phyloP scores from a whole-genome alignment of 2,888 invertebrate genomes.

The Ormyrus labotus region DNA sequence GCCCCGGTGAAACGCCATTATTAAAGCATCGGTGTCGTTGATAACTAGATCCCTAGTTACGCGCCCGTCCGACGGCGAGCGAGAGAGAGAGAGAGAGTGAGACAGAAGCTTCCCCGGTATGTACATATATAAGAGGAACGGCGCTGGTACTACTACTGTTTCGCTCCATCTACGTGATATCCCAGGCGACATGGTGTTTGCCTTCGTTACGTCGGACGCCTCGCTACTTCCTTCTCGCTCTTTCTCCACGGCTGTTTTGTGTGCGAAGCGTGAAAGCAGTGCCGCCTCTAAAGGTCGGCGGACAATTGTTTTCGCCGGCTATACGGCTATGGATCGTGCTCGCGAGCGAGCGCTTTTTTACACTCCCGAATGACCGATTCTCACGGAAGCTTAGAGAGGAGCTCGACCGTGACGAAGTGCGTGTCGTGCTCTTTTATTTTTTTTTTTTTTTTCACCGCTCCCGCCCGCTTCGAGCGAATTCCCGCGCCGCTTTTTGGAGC shows the following conservation, averaged over 20 bases:
- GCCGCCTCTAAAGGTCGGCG: neutral
- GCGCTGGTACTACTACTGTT: neutral
- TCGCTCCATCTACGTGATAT: conserved; percentile 25
- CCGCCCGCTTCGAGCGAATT: too few relatives aligned
- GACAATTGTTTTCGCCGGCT: conserved; percentile 1
- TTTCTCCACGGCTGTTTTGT: conserved; percentile 23
- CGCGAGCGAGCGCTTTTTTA: neutral
- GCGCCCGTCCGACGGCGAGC: neutral
- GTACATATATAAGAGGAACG: neutral
- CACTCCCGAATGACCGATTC: neutral
- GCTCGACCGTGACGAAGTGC: neutral
- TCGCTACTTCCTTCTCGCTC: neutral
- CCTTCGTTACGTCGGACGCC: conserved; percentile 46
- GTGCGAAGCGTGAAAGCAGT: neutral
- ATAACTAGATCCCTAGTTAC: conserved; percentile 54
- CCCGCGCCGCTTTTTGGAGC: too few relatives aligned
- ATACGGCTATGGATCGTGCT: neutral
- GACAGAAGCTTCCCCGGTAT: neutral
- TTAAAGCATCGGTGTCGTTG: conserved; percentile 56
- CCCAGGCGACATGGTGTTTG: conserved; percentile 51
- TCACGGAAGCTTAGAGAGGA: neutral
- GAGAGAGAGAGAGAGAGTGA: conserved; percentile 6
- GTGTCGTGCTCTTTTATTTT: too few relatives aligned
- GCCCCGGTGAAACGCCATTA: conserved; percentile 48
- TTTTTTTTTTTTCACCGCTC: too few relatives aligned